A percentile compares a stretch with the other conserved stretches of the same genome.
phyloP scores from a whole-genome alignment of 2,113 vertebrate genomes.

The Lanius ludovicianus region DNA sequence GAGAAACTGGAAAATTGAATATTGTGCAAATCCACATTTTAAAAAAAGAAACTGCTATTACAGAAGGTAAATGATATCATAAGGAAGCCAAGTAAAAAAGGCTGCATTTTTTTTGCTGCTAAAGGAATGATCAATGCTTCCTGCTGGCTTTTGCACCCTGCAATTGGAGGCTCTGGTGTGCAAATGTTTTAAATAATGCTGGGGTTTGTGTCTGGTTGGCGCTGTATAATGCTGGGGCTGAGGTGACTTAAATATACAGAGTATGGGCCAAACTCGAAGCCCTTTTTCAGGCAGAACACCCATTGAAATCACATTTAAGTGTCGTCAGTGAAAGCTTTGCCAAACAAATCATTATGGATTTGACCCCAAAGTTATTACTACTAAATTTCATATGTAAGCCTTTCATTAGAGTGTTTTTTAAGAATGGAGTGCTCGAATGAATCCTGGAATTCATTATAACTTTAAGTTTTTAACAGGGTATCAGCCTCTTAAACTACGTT shows the following conservation, averaged over 20 bases:
- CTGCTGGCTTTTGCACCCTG: slow-evolving; percentile 45
- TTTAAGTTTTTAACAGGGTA: not conserved
- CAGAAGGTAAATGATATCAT: slow-evolving; percentile 75
- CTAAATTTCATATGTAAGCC: slow-evolving; percentile 28
- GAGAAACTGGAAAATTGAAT: slow-evolving; percentile 68
- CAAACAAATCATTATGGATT: slow-evolving; percentile 34
- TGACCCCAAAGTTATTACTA: slow-evolving; percentile 52
- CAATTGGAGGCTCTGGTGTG: slow-evolving; percentile 22
- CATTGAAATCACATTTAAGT: slow-evolving; percentile 44
- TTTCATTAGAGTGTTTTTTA: slow-evolving; percentile 53
- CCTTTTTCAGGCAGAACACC: slow-evolving; percentile 30
- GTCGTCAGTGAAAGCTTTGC: slow-evolving; percentile 30
- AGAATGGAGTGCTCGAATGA: slow-evolving; percentile 4
- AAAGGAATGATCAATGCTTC: slow-evolving; percentile 56
- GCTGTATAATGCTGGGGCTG: slow-evolving; percentile 23
- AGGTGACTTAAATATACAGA: slow-evolving; percentile 41
- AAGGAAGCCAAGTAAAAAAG: slow-evolving; percentile 60
- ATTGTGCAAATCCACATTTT: slow-evolving; percentile 65
- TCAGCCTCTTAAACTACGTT: not conserved
- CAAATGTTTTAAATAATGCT: slow-evolving; percentile 40
- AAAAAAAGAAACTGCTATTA: slow-evolving; percentile 75
- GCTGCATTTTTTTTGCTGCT: slow-evolving; percentile 66
- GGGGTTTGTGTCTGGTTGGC: slow-evolving; percentile 41
- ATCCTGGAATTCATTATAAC: slow-evolving; percentile 33
- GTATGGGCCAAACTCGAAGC: not conserved